Evolutionary conservation across 1,140 invertebrate species (phyloP).

Genomic region (Musca domestica): DNA sequence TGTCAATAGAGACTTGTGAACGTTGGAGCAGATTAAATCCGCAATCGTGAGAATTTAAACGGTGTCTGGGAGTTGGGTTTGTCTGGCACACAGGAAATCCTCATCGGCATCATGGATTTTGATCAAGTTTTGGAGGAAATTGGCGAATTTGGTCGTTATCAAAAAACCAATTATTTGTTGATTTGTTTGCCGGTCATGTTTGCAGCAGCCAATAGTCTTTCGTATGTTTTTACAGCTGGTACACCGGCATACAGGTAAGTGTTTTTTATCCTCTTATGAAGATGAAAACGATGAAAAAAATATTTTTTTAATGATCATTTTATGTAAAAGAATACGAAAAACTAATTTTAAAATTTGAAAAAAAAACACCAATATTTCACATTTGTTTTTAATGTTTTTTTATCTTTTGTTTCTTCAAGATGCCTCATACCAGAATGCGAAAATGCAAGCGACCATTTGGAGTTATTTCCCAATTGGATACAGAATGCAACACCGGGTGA

Average conservation of each 20-base stretch:
- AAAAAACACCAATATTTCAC: no score
- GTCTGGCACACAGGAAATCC: not conserved
- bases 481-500: constrained; percentile 53
- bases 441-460: constrained; percentile 29
- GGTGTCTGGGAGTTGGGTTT: no score
- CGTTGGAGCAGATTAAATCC: not conserved
- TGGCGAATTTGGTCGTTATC: constrained; percentile 61
- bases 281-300: not conserved
- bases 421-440: constrained; percentile 59
- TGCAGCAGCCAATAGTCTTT: constrained; percentile 60
- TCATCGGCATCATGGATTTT: constrained; percentile 57
- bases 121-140: constrained; percentile 60
- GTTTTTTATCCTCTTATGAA: not conserved
- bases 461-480: constrained; percentile 54
- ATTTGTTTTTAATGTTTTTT: no score
- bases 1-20: not conserved
- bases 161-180: constrained; percentile 59
- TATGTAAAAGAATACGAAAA: not conserved
- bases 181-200: constrained; percentile 61
- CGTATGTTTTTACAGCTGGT: constrained; percentile 63
- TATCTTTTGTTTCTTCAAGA: constrained; percentile 35
- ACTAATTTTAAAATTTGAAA: no score
- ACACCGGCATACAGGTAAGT: constrained; percentile 57
- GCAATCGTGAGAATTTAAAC: no score
- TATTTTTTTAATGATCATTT: not conserved